Conservation (phyloP, 2,113 vertebrate species). For the Pelobates fuscus region DNA sequence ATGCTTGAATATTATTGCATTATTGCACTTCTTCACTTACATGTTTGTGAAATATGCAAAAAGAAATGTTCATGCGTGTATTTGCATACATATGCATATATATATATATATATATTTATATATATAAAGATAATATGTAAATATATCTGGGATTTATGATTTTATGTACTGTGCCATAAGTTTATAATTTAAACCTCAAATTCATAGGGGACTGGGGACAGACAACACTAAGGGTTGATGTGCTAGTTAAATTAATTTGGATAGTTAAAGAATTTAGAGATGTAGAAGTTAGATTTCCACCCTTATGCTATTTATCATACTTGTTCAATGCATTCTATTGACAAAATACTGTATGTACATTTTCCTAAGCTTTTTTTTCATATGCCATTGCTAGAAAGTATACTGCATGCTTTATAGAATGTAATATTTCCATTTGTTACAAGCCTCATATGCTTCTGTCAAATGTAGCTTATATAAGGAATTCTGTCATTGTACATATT, state of each 20-base stretch:
- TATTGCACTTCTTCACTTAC: slow-evolving; percentile 57
- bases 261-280: neutral
- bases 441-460: slow-evolving; percentile 29
- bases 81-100: slow-evolving; percentile 52
- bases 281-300: neutral
- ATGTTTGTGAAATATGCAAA: slow-evolving; percentile 68
- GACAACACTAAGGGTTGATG: neutral
- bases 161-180: neutral
- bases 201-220: too few relatives aligned
- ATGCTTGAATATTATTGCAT: slow-evolving; percentile 61
- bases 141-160: neutral
- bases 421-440: slow-evolving; percentile 27
- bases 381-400: slow-evolving; percentile 10
- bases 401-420: slow-evolving; percentile 40
- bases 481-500: slow-evolving; percentile 62
- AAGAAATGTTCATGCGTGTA: slow-evolving; percentile 56
- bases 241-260: neutral
- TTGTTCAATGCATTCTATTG: neutral
- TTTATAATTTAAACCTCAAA: neutral
- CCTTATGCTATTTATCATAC: neutral
- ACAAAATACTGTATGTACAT: neutral
- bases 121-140: too few relatives aligned
- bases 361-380: neutral
- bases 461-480: slow-evolving; percentile 53
- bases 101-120: slow-evolving; percentile 17